These are phyloP conservation scores for Linnaemya vulpina DNA, from an alignment of 2,888 invertebrate species.

Conservation along the genomic window DNA sequence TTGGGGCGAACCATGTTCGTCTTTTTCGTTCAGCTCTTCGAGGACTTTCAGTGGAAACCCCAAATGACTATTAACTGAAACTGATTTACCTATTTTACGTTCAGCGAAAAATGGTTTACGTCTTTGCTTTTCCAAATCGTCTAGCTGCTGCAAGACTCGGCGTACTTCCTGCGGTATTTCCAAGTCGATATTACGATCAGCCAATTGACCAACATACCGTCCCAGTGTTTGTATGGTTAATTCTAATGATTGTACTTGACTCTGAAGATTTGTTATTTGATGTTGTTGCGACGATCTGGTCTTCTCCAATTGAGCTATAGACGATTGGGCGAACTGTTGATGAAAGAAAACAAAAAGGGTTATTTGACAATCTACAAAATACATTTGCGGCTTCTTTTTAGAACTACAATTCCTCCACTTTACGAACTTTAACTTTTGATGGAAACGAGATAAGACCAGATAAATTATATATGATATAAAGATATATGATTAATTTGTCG, in stretches of 20 bases:
- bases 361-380: neutral
- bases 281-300: constrained; percentile 86
- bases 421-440: too few relatives aligned
- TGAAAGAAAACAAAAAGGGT: neutral
- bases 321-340: constrained; percentile 82
- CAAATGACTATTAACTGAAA: constrained; percentile 83
- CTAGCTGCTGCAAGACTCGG: constrained; percentile 87
- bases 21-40: constrained; percentile 83
- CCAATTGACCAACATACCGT: constrained; percentile 88
- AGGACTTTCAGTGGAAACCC: constrained; percentile 83
- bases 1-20: constrained; percentile 83
- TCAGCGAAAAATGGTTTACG: constrained; percentile 82
- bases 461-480: too few relatives aligned
- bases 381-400: too few relatives aligned
- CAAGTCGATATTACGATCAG: constrained; percentile 86
- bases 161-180: constrained; percentile 90
- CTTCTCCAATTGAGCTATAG: constrained; percentile 86
- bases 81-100: constrained; percentile 83
- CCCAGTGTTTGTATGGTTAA: constrained; percentile 89
- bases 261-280: constrained; percentile 87
- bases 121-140: constrained; percentile 83
- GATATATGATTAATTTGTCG: too few relatives aligned
- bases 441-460: too few relatives aligned
- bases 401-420: too few relatives aligned
- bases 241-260: constrained; percentile 89